Evolutionary conservation across 2,888 invertebrate genomes (phyloP).

Genomic region (Lithosia quadra): DNA sequence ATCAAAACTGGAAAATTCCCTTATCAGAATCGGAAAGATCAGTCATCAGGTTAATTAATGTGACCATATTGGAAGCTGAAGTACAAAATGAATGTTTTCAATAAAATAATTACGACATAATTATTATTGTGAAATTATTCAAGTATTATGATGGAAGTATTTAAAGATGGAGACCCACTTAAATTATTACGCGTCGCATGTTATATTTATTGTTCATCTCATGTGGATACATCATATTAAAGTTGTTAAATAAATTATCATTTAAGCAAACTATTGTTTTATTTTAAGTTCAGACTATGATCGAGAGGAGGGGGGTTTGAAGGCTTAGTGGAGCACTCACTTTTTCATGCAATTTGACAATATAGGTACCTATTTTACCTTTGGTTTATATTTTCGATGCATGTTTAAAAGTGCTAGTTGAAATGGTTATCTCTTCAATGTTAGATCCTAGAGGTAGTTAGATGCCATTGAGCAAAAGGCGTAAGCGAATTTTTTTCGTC

Average conservation of each 20-base stretch:
- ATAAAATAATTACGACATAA: constrained; percentile 33
- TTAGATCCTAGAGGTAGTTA: neutral
- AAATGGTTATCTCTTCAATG: too few relatives aligned
- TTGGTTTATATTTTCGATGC: too few relatives aligned
- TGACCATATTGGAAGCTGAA: constrained; percentile 32
- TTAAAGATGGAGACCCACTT: constrained; percentile 46
- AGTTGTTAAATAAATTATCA: constrained; percentile 54
- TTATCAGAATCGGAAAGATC: neutral
- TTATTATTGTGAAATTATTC: constrained; percentile 49
- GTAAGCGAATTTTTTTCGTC: neutral
- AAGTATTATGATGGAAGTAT: constrained; percentile 64
- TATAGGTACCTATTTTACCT: too few relatives aligned
- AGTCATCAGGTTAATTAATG: constrained; percentile 36
- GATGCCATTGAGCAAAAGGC: neutral
- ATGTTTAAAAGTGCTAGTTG: too few relatives aligned
- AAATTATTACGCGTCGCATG: constrained; percentile 56
- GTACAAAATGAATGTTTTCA: constrained; percentile 47
- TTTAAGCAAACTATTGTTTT: constrained; percentile 32
- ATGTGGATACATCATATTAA: constrained; percentile 46
- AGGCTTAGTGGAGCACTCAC: too few relatives aligned
- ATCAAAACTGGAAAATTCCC: constrained; percentile 1
- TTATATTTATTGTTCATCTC: constrained; percentile 63
- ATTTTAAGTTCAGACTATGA: constrained; percentile 21
- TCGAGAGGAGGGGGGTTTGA: too few relatives aligned
- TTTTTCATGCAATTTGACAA: too few relatives aligned